Percentiles rank a stretch among this genome's conserved stretches.
Evolutionary conservation across 2,888 invertebrate genomes (phyloP).

Genomic region (Imbricaverruca yamaguchii): DNA sequence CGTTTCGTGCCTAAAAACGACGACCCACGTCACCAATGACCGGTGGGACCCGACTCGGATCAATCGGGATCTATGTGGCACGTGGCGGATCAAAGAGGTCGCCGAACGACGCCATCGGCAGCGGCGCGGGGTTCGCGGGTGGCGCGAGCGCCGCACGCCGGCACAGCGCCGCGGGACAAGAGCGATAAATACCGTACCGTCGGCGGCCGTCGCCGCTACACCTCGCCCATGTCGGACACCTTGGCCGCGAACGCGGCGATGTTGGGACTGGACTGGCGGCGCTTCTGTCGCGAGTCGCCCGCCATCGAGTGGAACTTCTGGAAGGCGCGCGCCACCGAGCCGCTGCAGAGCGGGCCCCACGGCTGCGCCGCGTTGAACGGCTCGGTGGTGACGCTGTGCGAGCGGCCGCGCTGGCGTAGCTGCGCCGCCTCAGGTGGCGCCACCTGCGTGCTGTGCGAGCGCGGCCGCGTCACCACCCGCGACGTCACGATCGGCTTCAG

Average conservation of each 20-base stretch:
- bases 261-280: conserved; percentile 9
- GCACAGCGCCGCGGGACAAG: too few relatives aligned
- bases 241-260: background rate
- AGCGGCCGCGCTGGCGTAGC: conserved; percentile 25
- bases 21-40: too few relatives aligned
- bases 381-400: conserved; percentile 28
- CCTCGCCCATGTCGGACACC: background rate
- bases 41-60: too few relatives aligned
- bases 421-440: background rate
- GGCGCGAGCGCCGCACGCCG: too few relatives aligned
- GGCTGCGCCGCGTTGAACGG: conserved; percentile 30
- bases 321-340: conserved; percentile 45
- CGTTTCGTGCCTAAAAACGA: too few relatives aligned
- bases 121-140: too few relatives aligned
- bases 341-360: conserved; percentile 45
- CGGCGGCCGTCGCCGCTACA: background rate
- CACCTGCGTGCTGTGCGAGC: conserved; percentile 27
- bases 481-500: background rate
- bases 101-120: too few relatives aligned
- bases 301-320: conserved; percentile 42
- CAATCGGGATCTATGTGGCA: too few relatives aligned
- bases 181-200: too few relatives aligned
- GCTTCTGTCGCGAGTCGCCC: conserved; percentile 21
- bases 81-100: too few relatives aligned
- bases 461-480: conserved; percentile 22